Percentiles rank a stretch among this genome's conserved stretches.
Evolutionary conservation across 1,140 invertebrate species (phyloP).

Genomic region (Drosophila sechellia): DNA sequence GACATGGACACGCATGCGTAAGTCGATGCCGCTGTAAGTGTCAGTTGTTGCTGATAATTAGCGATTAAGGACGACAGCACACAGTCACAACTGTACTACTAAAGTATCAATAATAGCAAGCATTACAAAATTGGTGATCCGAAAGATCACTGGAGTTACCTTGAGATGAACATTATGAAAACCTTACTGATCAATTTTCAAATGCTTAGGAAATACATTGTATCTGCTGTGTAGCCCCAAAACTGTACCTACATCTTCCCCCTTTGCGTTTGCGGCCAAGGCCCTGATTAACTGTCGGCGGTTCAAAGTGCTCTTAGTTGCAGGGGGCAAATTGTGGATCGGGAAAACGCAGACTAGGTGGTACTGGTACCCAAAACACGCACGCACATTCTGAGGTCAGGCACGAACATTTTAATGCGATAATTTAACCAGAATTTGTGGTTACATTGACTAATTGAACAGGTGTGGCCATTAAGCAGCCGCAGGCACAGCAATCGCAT

Average conservation of each 20-base stretch:
- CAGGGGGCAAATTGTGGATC: slow-evolving; percentile 2
- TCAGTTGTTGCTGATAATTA: slow-evolving; percentile 79
- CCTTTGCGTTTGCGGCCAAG: slow-evolving; percentile 51
- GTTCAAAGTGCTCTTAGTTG: slow-evolving; percentile 57
- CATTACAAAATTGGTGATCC: no score
- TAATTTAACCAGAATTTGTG: slow-evolving; percentile 84
- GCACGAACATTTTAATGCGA: slow-evolving; percentile 84
- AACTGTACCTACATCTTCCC: not conserved
- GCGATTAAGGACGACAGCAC: slow-evolving; percentile 61
- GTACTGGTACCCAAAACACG: slow-evolving; percentile 40
- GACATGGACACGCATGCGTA: slow-evolving; percentile 76
- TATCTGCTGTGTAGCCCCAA: no score
- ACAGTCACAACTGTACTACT: slow-evolving; percentile 55
- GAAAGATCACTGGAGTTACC: no score
- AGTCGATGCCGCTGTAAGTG: slow-evolving; percentile 77
- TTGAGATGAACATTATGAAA: no score
- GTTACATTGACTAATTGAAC: slow-evolving; percentile 85
- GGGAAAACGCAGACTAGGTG: slow-evolving; percentile 20
- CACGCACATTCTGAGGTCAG: slow-evolving; percentile 80
- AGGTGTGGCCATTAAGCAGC: slow-evolving; percentile 84
- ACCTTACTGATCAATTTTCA: no score
- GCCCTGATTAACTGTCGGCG: slow-evolving; percentile 76
- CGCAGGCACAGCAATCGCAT: slow-evolving; percentile 71
- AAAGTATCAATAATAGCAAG: not conserved
- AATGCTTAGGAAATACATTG: no score